phyloP scores from a whole-genome alignment of 2,113 vertebrate species.

The Saimiri boliviensis region DNA sequence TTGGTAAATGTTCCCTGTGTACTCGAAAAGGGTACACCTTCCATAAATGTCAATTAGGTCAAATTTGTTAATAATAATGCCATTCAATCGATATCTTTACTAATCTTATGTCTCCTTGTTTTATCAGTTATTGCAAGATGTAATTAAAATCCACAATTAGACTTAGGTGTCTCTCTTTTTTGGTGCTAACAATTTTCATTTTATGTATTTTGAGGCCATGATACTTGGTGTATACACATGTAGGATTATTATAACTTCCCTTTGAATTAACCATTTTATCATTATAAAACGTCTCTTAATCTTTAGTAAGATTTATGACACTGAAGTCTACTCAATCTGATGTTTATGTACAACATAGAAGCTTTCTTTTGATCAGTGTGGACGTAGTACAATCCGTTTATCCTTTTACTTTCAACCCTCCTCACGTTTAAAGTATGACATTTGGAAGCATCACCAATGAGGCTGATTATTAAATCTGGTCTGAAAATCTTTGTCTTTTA shows the following conservation, averaged over 20 bases:
- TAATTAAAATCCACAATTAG: background rate
- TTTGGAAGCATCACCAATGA: background rate
- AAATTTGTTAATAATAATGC: background rate
- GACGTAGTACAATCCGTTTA: background rate
- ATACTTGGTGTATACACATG: background rate
- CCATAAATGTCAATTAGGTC: background rate
- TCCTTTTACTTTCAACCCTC: background rate
- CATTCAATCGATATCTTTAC: background rate
- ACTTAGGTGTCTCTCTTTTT: background rate
- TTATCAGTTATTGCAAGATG: background rate
- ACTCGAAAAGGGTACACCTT: background rate
- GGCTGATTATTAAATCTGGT: background rate
- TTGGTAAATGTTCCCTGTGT: background rate
- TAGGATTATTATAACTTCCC: constrained; percentile 19
- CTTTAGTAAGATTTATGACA: constrained; percentile 9
- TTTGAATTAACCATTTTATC: constrained; percentile 5
- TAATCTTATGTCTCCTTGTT: background rate
- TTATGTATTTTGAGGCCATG: background rate
- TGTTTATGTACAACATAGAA: background rate
- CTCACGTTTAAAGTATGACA: constrained; percentile 30
- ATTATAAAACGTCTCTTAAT: background rate
- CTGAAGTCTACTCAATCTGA: background rate
- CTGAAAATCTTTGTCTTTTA: constrained; percentile 21
- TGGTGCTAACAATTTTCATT: background rate
- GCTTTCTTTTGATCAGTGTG: constrained; percentile 30